A percentile compares a stretch with the other conserved stretches of the same genome.
Evolutionary conservation across 2,113 vertebrate species (phyloP).

Genomic region (Edolisoma coerulescens): DNA sequence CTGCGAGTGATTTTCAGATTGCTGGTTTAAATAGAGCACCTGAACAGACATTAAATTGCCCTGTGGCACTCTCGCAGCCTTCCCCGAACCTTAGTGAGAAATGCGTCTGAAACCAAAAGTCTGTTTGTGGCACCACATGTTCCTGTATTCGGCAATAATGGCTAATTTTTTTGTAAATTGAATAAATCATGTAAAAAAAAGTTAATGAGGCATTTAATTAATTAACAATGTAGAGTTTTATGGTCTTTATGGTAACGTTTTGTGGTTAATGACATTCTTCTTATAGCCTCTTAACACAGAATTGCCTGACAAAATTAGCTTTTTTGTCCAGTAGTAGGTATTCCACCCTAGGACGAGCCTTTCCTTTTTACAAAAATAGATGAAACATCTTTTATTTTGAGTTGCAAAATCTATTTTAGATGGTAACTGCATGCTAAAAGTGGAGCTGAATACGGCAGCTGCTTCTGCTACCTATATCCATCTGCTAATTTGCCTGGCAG

Average conservation of each 20-base stretch:
- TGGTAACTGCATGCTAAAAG: background rate
- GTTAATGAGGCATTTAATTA: conserved; percentile 84
- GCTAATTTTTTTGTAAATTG: conserved; percentile 75
- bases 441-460: background rate
- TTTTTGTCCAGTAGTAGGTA: conserved; percentile 49
- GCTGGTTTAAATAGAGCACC: background rate
- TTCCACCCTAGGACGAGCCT: background rate
- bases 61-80: background rate
- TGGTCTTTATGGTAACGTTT: conserved; percentile 79
- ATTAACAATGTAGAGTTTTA: conserved; percentile 79
- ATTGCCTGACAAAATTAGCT: conserved; percentile 60
- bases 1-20: background rate
- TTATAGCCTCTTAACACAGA: conserved; percentile 66
- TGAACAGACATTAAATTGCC: background rate
- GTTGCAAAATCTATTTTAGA: conserved; percentile 33
- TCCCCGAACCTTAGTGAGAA: background rate
- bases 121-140: conserved; percentile 51
- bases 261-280: conserved; percentile 73
- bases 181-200: conserved; percentile 81
- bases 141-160: conserved; percentile 36
- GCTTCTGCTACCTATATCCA: conserved; percentile 31
- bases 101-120: conserved; percentile 20
- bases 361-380: conserved; percentile 22
- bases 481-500: conserved; percentile 20
- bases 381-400: conserved; percentile 31